phyloP scores from a whole-genome alignment of 2,888 invertebrate genomes.

The Pammene aurita region DNA sequence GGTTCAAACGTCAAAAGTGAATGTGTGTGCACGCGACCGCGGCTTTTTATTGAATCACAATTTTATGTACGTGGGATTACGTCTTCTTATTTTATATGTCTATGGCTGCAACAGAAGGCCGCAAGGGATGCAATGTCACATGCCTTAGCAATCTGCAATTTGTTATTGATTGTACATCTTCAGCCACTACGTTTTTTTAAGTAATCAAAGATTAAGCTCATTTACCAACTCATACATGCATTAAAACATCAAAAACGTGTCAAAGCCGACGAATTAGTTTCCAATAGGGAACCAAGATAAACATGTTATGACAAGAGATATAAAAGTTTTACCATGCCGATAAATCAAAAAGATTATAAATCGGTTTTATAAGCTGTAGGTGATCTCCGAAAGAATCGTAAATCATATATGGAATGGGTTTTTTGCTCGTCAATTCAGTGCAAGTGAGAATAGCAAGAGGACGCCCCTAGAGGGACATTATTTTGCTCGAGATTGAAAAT shows the following conservation, averaged over 20 bases:
- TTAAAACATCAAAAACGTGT: slow-evolving; percentile 38
- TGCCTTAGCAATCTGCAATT: too few species aligned
- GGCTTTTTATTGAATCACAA: too few species aligned
- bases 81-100: too few species aligned
- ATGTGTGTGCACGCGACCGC: too few species aligned
- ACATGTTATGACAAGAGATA: slow-evolving; percentile 51
- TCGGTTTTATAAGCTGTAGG: slow-evolving; percentile 72
- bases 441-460: slow-evolving; percentile 24
- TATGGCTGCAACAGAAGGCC: too few species aligned
- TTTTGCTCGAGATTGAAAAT: slow-evolving; percentile 48
- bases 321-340: slow-evolving; percentile 70
- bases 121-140: too few species aligned
- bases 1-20: too few species aligned
- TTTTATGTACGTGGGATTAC: too few species aligned
- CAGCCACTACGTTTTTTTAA: slow-evolving; percentile 45
- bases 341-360: slow-evolving; percentile 78
- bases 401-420: slow-evolving; percentile 72
- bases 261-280: slow-evolving; percentile 35
- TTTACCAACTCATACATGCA: slow-evolving; percentile 12
- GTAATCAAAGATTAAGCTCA: slow-evolving; percentile 53
- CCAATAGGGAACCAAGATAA: slow-evolving; percentile 49
- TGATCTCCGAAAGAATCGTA: slow-evolving; percentile 67
- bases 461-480: slow-evolving; percentile 60
- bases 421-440: slow-evolving; percentile 47
- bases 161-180: too few species aligned